Base-by-base conservation (phyloP, 2,113 vertebrate species). In the Daphoenositta chrysoptera region DNA sequence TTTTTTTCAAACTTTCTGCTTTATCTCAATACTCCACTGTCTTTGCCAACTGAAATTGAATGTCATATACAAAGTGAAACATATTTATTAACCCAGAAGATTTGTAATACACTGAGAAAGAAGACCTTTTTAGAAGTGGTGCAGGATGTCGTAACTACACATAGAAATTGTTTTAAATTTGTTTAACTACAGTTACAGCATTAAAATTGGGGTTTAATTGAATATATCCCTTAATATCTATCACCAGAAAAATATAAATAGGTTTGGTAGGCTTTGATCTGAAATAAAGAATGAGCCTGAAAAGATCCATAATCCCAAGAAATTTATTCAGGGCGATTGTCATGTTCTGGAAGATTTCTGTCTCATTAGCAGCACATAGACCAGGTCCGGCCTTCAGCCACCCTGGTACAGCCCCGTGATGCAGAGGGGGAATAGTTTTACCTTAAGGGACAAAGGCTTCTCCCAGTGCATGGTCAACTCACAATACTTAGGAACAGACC, bases 401-500 rank as follows among this genome's bases (percentile, higher is more conserved):
- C 9, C 33, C 44, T n/a, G 31, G 13, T 28, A 61, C 9, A 61
- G 13, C 23, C 72, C 3, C 0, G 0, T 19, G 72, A 70, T 58
- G 51, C 50, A 83, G 22, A 65, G 33, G 7, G 22, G 14, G 8
- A 76, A 66, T 28, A 61, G 31, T n/a, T 60, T 58, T 30, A 19
- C 31, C 13, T 71, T 15, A 39, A 60, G 76, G 84, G 53, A 12
- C 35, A 93, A 78, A 83, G 48, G 30, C 44, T 90, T 95, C 30
- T 93, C 50, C 47, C 61, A 45, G 56, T 26, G 22, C 27, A 26
- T 70, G 42, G 2, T 31, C 64, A 78, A 61, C 71, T 37, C 53
- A 51, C 28, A 71, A 35, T 8, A 30, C 20, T 18, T 10, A 71
- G 54, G n/a, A 50, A 16, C n/a, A 83, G 53, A 65, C 12, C 26